These are phyloP conservation scores for Nesidiocoris tenuis DNA, from an alignment of 2,888 invertebrate species.

Conservation along the genomic window DNA sequence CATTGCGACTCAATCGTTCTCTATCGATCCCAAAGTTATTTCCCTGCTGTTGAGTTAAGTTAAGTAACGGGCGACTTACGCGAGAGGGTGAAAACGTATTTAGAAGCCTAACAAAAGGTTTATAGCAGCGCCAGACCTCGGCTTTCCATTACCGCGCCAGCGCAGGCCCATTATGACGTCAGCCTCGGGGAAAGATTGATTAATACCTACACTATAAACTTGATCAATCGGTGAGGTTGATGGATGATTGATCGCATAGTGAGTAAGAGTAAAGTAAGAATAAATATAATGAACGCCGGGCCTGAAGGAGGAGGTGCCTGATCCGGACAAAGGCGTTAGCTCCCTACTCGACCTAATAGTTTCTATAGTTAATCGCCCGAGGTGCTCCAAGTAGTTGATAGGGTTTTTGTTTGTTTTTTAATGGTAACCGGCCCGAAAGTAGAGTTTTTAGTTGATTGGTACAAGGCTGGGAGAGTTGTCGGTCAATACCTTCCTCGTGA, in stretches of 20 bases:
- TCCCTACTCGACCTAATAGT: too few species aligned
- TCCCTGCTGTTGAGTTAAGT: background rate
- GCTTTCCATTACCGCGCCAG: background rate
- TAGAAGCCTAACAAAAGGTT: background rate
- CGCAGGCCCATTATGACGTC: background rate
- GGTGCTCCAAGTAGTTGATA: too few species aligned
- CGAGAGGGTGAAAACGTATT: background rate
- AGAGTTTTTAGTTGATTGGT: too few species aligned
- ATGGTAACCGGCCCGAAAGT: too few species aligned
- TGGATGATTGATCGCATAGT: background rate
- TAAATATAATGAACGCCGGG: too few species aligned
- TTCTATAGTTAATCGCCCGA: too few species aligned
- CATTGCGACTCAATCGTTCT: background rate
- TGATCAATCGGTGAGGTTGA: background rate
- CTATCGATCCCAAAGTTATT: background rate
- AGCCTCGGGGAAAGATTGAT: background rate
- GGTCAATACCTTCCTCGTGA: too few species aligned
- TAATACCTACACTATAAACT: background rate
- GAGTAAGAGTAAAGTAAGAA: too few species aligned
- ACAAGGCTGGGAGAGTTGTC: too few species aligned
- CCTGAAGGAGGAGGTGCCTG: too few species aligned
- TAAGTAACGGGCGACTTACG: background rate
- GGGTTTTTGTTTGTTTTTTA: too few species aligned
- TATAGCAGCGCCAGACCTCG: background rate
- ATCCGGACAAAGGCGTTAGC: too few species aligned